A percentile compares a stretch with the other conserved stretches of the same genome.
phyloP scores from a whole-genome alignment of 2,888 invertebrate species.

The Tinea trinotella region DNA sequence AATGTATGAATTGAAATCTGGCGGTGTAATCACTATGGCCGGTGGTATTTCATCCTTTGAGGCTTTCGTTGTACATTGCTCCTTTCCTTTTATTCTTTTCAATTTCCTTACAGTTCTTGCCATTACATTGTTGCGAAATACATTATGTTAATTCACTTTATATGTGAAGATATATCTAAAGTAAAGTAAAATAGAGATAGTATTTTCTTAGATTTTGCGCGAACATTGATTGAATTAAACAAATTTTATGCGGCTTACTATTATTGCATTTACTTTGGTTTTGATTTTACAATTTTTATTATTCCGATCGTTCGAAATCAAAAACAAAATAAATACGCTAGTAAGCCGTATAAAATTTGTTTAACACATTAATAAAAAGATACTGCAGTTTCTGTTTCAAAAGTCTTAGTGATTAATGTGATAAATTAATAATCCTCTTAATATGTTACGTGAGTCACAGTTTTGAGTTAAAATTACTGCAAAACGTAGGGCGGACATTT shows the following conservation, averaged over 20 bases:
- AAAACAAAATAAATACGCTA: too few species aligned
- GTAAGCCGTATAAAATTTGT: too few species aligned
- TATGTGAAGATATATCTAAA: neutral
- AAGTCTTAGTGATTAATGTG: constrained; percentile 1
- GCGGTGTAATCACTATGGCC: constrained; percentile 50
- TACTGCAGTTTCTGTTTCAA: neutral
- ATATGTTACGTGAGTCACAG: neutral
- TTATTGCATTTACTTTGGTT: too few species aligned
- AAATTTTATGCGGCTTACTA: too few species aligned
- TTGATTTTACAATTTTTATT: too few species aligned
- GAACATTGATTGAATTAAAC: too few species aligned
- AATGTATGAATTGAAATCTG: constrained; percentile 29
- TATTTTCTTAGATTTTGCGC: too few species aligned
- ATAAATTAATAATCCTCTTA: neutral
- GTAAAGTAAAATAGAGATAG: neutral
- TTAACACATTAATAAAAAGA: too few species aligned
- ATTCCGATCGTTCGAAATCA: too few species aligned
- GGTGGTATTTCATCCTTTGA: constrained; percentile 36
- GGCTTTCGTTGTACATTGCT: constrained; percentile 29
- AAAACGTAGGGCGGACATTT: constrained; percentile 13
- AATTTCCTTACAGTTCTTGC: constrained; percentile 81
- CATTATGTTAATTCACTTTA: neutral
- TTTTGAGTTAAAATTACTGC: neutral
- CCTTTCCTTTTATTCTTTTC: constrained; percentile 74
- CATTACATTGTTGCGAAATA: constrained; percentile 73